Conservation (phyloP, 2,113 vertebrate species). For the Chloropsis hardwickii region DNA sequence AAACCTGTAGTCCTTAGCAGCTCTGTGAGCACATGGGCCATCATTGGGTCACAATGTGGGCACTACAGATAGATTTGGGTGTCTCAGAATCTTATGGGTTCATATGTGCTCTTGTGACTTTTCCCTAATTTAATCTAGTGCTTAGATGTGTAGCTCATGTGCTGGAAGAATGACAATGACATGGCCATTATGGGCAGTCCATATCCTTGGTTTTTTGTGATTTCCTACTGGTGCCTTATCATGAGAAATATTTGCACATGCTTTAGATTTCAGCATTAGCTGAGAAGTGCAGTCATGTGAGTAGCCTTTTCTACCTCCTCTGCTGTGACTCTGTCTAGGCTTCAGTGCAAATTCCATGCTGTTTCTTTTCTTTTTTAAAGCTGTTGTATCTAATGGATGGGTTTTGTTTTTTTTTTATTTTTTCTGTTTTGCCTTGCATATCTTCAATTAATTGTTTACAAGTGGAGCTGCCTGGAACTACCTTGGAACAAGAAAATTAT, state of each 20-base stretch:
- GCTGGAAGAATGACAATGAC: background rate
- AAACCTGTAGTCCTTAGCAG: background rate
- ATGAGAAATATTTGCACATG: background rate
- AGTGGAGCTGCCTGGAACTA: background rate
- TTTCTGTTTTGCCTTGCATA: background rate
- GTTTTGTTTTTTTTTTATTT: accelerated
- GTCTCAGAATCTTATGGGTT: background rate
- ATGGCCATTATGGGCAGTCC: accelerated
- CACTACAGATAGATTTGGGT: background rate
- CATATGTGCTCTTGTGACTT: background rate
- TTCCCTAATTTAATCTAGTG: background rate
- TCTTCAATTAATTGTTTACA: background rate
- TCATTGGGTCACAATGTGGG: background rate
- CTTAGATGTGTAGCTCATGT: background rate
- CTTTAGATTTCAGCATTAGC: background rate
- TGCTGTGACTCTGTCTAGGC: background rate
- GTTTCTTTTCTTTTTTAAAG: background rate
- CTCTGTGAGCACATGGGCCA: background rate
- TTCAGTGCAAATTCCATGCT: background rate
- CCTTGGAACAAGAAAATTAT: background rate
- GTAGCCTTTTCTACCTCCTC: background rate
- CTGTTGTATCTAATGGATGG: background rate
- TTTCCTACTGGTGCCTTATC: background rate
- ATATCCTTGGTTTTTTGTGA: background rate
- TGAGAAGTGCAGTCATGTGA: background rate